phyloP scores from a whole-genome alignment of 2,888 invertebrate genomes.

The Cheilosia vernalis region DNA sequence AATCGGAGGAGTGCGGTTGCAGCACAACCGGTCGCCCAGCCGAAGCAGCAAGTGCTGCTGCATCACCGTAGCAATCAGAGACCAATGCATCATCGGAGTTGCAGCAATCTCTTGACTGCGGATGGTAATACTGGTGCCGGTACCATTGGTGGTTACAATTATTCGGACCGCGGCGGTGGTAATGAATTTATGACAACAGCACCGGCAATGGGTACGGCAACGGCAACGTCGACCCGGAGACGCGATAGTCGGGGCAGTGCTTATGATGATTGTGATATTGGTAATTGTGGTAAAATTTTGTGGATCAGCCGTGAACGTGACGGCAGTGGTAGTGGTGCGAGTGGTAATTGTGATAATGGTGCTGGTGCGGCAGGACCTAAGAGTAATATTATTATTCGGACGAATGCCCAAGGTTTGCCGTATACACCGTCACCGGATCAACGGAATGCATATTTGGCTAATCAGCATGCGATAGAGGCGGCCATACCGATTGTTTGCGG shows the following conservation, averaged over 20 bases:
- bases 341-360: slow-evolving; percentile 58
- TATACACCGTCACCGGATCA: slow-evolving; percentile 81
- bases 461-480: slow-evolving; percentile 82
- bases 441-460: slow-evolving; percentile 81
- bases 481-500: slow-evolving; percentile 90
- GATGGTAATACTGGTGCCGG: slow-evolving; percentile 56
- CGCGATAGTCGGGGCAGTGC: slow-evolving; percentile 33
- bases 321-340: slow-evolving; percentile 33
- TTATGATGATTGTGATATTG: slow-evolving; percentile 79
- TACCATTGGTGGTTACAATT: slow-evolving; percentile 51
- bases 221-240: slow-evolving; percentile 54
- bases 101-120: slow-evolving; percentile 77
- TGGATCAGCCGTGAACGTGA: slow-evolving; percentile 80
- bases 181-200: slow-evolving; percentile 48
- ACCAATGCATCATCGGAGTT: slow-evolving; percentile 78
- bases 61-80: slow-evolving; percentile 71
- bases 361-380: slow-evolving; percentile 38
- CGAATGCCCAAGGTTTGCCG: slow-evolving; percentile 81
- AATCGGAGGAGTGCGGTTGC: slow-evolving; percentile 45
- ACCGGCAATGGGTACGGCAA: slow-evolving; percentile 39
- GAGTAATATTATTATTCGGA: slow-evolving; percentile 77
- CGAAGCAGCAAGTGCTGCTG: slow-evolving; percentile 32
- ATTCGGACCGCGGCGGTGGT: slow-evolving; percentile 39
- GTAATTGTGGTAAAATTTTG: slow-evolving; percentile 82
- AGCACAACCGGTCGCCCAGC: slow-evolving; percentile 31